These are phyloP conservation scores for Eulemur rubriventer DNA, from an alignment of 2,797 vertebrate genomes.

Conservation along the genomic window DNA sequence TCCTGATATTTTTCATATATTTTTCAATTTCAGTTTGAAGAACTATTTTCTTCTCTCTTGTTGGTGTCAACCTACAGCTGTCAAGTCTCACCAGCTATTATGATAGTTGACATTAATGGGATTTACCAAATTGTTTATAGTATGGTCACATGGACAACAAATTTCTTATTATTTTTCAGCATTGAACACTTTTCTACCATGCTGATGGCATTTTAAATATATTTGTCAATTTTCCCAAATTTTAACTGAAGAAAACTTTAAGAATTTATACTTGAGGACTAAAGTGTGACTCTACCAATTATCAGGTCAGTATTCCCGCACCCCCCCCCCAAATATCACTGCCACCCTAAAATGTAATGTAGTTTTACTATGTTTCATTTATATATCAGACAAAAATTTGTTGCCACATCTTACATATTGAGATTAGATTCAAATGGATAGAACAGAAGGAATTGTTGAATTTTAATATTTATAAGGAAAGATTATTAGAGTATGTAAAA, in stretches of 20 bases:
- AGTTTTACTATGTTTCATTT: background rate
- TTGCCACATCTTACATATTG: background rate
- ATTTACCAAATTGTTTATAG: background rate
- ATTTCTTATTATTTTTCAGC: constrained; percentile 61
- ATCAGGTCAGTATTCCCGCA: constrained; percentile 63
- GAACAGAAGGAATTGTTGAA: constrained; percentile 27
- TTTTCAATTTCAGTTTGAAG: background rate
- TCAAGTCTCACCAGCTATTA: background rate
- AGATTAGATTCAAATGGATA: background rate
- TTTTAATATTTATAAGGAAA: constrained; percentile 27
- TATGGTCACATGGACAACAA: fast-evolving
- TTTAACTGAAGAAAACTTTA: constrained; percentile 51
- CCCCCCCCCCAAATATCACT: background rate
- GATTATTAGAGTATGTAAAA: background rate
- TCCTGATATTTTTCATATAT: background rate
- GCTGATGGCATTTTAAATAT: constrained; percentile 29
- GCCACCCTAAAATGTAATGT: background rate
- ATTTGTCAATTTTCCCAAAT: constrained; percentile 28
- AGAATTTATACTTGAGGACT: constrained; percentile 42
- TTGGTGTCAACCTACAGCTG: background rate
- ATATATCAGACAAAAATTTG: background rate
- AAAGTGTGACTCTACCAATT: constrained; percentile 20
- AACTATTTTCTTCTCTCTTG: constrained; percentile 12
- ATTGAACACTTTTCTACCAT: background rate
- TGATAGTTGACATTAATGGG: background rate